Base-by-base conservation (phyloP, 2,797 vertebrate genomes). In the Lutjanus argentimaculatus region DNA sequence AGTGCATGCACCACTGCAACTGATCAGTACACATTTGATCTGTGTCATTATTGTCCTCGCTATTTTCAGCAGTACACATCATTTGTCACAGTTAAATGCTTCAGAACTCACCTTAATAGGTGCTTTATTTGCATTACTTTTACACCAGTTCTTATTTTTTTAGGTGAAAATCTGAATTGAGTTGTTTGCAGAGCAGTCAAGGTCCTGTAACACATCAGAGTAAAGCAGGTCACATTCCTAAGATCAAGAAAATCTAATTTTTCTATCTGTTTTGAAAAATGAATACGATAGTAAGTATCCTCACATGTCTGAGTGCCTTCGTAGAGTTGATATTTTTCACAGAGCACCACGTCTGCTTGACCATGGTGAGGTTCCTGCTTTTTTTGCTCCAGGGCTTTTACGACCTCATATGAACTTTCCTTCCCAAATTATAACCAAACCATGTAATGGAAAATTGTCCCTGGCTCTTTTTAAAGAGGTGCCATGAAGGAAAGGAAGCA, bases 371-470 rank as follows among this genome's bases (percentile, higher is more conserved):
- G 25, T 65, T 66, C 52, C 65, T 78, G 87, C 66, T n/a, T 64
- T 65, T 36, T 75, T 67, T 25, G 59, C 68, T 83, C 59, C 22
- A 12, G 53, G 64, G 49, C 64, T 75, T 90, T 84, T 79, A 86
- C 12, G 30, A 65, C 74, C 80, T 86, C 36, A 55, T 49, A 46
- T 78, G 75, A 89, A 80, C 78, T 82, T 83, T 84, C 71, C 52
- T 53, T 86, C 75, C 67, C 66, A 87, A 85, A 85, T 85, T 88
- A 86, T 76, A 89, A 74, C 74, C 84, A 80, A 85, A 58, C 72
- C 57, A 58, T 87, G 79, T 82, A 64, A 89, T 88, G 88, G 90
- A 90, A 92, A 91, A 73, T 84, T 64, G 73, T 84, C 65, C 59
- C 51, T 52, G 71, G 58, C 51, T 77, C 61, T 77, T 78, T 85